Evolutionary conservation across 2,888 invertebrate genomes (phyloP).

Genomic region (Tachystola acroxantha): DNA sequence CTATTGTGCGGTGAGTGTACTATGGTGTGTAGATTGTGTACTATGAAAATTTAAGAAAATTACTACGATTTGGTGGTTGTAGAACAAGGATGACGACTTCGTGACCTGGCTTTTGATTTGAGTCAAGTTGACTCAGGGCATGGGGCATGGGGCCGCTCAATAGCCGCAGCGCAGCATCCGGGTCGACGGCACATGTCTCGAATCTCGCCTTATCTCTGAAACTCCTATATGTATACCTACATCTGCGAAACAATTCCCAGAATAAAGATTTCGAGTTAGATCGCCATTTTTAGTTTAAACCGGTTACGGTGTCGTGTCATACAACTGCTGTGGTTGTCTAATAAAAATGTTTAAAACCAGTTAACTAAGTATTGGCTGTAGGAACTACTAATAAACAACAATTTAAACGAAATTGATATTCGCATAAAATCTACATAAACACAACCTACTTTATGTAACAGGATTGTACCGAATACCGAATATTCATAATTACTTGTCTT

Average conservation of each 20-base stretch:
- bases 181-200: conserved; percentile 46
- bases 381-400: neutral
- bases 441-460: too few relatives aligned
- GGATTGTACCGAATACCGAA: too few relatives aligned
- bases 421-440: neutral
- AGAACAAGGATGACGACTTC: conserved; percentile 27
- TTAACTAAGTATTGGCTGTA: too few relatives aligned
- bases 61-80: too few relatives aligned
- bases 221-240: conserved; percentile 25
- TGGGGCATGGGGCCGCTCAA: conserved; percentile 16
- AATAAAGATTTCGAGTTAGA: conserved; percentile 25
- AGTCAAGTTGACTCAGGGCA: conserved; percentile 34
- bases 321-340: neutral
- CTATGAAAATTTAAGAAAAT: too few relatives aligned
- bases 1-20: too few relatives aligned
- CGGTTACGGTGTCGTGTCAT: conserved; percentile 22
- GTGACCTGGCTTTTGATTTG: conserved; percentile 41
- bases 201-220: conserved; percentile 31
- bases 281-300: conserved; percentile 21
- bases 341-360: too few relatives aligned
- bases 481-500: too few relatives aligned
- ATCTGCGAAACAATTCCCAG: conserved; percentile 31
- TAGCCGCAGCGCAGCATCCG: conserved; percentile 41
- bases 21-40: too few relatives aligned
- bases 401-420: neutral